Percentiles rank a stretch among this genome's conserved stretches.
phyloP scores from a whole-genome alignment of 1,140 invertebrate genomes.

The Temnothorax nylanderi region DNA sequence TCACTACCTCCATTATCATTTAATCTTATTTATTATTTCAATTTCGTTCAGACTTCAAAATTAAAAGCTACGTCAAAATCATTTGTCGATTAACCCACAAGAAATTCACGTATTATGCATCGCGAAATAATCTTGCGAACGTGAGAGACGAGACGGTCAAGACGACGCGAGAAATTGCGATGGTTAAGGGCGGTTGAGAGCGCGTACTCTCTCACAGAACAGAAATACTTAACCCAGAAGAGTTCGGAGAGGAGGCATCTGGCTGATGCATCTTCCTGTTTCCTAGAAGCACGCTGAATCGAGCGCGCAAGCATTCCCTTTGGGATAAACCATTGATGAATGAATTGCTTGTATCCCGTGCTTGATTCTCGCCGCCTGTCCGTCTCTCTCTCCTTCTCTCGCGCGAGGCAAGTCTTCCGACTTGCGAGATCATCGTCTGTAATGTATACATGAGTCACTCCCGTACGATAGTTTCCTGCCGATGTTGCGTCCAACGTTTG shows the following conservation, averaged over 20 bases:
- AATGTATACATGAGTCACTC: slow-evolving; percentile 49
- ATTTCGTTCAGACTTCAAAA: neutral
- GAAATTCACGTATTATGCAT: neutral
- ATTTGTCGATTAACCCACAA: neutral
- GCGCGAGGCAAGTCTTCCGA: slow-evolving; percentile 38
- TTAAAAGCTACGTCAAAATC: neutral
- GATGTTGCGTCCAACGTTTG: slow-evolving; percentile 7
- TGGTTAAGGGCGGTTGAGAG: neutral
- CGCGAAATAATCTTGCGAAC: neutral
- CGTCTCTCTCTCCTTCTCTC: slow-evolving; percentile 24
- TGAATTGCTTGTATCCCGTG: slow-evolving; percentile 61
- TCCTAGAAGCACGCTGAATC: slow-evolving; percentile 51
- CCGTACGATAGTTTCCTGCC: slow-evolving; percentile 43
- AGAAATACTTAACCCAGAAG: slow-evolving; percentile 23
- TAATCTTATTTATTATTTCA: neutral
- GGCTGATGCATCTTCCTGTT: slow-evolving; percentile 54
- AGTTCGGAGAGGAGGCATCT: slow-evolving; percentile 28
- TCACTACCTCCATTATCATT: neutral
- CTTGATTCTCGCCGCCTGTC: slow-evolving; percentile 37
- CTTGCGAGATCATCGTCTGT: slow-evolving; percentile 58
- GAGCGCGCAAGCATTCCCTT: slow-evolving; percentile 43
- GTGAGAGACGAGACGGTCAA: too few species aligned
- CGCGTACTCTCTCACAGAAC: neutral
- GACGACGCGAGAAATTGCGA: neutral
- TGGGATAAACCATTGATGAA: slow-evolving; percentile 60